Conservation (phyloP, 2,888 invertebrate genomes). For the Onthophagus sagittarius region DNA sequence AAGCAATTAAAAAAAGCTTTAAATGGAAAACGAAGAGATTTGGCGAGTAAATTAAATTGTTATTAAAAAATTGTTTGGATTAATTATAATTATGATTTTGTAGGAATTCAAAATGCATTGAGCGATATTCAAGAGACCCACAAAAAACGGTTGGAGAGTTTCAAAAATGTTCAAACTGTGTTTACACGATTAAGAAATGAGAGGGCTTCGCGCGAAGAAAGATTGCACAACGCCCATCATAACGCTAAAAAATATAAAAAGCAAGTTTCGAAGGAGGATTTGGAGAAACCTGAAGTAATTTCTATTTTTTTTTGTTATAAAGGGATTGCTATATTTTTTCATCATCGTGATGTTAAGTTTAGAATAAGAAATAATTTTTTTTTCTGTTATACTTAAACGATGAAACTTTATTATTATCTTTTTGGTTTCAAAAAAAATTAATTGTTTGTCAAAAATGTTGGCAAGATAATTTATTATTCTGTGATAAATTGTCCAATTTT, state of each 20-base stretch:
- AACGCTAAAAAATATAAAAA: neutral
- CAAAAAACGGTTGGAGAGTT: neutral
- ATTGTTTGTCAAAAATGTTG: too few species aligned
- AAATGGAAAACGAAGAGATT: constrained; percentile 31
- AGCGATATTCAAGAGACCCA: neutral
- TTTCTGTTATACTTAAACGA: too few species aligned
- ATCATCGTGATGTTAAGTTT: too few species aligned
- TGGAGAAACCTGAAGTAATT: neutral
- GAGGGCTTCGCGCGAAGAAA: neutral
- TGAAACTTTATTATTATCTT: too few species aligned
- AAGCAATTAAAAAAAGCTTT: constrained; percentile 35
- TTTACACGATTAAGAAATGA: neutral
- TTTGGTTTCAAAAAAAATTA: too few species aligned
- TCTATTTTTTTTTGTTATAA: too few species aligned
- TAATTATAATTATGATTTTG: neutral
- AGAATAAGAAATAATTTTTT: too few species aligned
- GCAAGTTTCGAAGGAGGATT: neutral
- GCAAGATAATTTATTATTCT: too few species aligned
- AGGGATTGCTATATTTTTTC: too few species aligned
- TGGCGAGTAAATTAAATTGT: constrained; percentile 4
- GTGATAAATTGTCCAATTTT: too few species aligned
- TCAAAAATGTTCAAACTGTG: neutral
- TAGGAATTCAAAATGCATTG: neutral
- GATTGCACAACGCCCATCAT: neutral
- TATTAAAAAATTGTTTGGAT: neutral